Conservation (phyloP, 2,888 invertebrate genomes). For the Carcina quercana region DNA sequence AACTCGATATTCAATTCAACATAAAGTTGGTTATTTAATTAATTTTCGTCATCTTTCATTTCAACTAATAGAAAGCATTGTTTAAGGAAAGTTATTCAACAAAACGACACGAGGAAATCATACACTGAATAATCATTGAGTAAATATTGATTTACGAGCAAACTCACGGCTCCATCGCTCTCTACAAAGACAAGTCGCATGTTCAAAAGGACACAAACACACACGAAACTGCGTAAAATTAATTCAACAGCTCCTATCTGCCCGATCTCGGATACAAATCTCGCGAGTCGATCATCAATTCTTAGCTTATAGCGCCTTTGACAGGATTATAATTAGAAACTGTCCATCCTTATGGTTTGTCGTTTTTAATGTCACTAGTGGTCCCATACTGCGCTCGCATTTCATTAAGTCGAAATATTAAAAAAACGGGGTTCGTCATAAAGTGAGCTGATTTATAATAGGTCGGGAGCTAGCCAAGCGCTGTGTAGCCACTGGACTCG, state of each 20-base stretch:
- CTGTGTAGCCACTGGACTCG: constrained; percentile 53
- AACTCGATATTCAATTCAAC: no score
- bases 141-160: no score
- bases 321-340: constrained; percentile 74
- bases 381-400: constrained; percentile 73
- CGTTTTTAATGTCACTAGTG: constrained; percentile 71
- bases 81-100: no score
- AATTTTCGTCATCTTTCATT: no score
- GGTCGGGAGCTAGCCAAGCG: constrained; percentile 69
- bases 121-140: no score
- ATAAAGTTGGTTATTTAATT: no score
- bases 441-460: constrained; percentile 69
- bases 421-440: constrained; percentile 68
- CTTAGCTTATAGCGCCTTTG: constrained; percentile 64
- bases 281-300: constrained; percentile 66
- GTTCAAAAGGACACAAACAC: constrained; percentile 19
- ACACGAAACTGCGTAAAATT: constrained; percentile 44
- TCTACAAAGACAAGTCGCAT: no score
- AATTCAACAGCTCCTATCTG: constrained; percentile 55
- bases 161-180: no score
- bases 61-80: no score
- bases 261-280: constrained; percentile 58
- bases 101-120: no score
- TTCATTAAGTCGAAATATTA: constrained; percentile 65
- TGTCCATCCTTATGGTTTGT: constrained; percentile 66